Evolutionary conservation across 2,888 invertebrate genomes (phyloP).

Genomic region (Odontothrips loti): DNA sequence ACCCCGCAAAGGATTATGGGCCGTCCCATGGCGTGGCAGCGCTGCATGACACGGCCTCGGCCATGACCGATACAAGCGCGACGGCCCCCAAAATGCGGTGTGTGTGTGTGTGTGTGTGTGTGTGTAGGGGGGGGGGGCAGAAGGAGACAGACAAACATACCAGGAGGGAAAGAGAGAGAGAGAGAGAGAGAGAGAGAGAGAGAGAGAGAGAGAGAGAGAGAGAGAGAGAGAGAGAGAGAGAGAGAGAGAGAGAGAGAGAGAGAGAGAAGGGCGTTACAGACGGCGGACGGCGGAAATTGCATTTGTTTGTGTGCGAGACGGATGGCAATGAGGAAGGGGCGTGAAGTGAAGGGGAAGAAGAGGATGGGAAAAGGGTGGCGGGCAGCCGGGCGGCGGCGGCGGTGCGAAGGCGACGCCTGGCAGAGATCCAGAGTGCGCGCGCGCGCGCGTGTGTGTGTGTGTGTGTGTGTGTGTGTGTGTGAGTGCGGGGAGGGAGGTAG

Average conservation of each 20-base stretch:
- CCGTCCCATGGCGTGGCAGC: constrained; percentile 34
- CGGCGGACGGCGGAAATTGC: not conserved
- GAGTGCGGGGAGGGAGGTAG: too few species aligned
- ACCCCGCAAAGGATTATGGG: constrained; percentile 34
- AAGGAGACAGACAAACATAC: not conserved
- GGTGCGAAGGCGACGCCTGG: too few species aligned
- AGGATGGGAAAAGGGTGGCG: too few species aligned
- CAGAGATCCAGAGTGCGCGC: too few species aligned
- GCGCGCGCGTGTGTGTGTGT: too few species aligned
- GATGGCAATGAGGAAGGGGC: too few species aligned
- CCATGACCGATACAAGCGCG: not conserved
- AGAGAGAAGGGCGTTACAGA: not conserved
- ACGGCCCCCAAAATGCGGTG: not conserved
- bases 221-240: not conserved
- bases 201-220: constrained; percentile 11
- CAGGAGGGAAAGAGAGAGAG: constrained; percentile 2
- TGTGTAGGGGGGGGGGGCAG: not conserved
- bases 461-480: too few species aligned
- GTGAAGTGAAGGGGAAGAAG: too few species aligned
- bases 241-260: constrained; percentile 12
- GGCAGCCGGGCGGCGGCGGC: too few species aligned
- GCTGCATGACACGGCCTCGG: constrained; percentile 27
- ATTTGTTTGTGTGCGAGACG: not conserved
- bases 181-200: not conserved
- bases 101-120: not conserved